These are phyloP conservation scores for Mus spicilegus DNA, from an alignment of 2,113 vertebrate genomes.

Conservation along the genomic window DNA sequence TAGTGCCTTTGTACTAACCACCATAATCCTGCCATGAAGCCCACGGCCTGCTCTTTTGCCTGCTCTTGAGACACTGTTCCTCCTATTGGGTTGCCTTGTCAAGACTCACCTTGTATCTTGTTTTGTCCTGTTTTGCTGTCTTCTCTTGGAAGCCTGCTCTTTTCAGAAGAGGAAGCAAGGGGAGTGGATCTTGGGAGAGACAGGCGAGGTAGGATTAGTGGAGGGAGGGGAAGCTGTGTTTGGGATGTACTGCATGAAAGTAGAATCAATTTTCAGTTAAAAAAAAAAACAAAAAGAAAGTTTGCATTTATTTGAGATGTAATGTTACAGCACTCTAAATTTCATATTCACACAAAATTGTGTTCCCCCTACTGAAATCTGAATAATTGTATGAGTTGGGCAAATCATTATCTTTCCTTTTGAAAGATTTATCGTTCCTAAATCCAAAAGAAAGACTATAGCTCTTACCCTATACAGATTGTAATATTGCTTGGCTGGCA, in stretches of 20 bases:
- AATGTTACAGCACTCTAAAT: neutral
- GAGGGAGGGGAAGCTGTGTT: neutral
- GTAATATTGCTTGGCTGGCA: neutral
- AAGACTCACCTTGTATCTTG: neutral
- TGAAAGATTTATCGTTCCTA: neutral
- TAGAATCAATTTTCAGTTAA: neutral
- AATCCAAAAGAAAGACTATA: neutral
- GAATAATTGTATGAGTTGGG: neutral
- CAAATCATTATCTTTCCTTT: slow-evolving; percentile 39
- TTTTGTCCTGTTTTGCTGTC: neutral
- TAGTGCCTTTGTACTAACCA: too few species aligned
- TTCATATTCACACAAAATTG: neutral
- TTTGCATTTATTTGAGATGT: slow-evolving; percentile 46
- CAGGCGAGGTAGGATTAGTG: neutral
- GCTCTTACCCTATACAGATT: neutral
- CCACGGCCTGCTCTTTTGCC: neutral
- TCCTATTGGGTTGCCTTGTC: neutral
- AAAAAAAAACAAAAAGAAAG: neutral
- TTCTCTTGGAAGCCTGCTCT: neutral
- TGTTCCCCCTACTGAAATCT: slow-evolving; percentile 21
- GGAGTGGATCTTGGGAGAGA: neutral
- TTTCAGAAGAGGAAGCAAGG: neutral
- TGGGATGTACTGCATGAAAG: neutral
- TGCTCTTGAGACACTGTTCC: neutral
- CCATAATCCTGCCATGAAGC: too few species aligned